Evolutionary conservation across 2,113 vertebrate genomes (phyloP).

Genomic region (Megaceryle torquata): DNA sequence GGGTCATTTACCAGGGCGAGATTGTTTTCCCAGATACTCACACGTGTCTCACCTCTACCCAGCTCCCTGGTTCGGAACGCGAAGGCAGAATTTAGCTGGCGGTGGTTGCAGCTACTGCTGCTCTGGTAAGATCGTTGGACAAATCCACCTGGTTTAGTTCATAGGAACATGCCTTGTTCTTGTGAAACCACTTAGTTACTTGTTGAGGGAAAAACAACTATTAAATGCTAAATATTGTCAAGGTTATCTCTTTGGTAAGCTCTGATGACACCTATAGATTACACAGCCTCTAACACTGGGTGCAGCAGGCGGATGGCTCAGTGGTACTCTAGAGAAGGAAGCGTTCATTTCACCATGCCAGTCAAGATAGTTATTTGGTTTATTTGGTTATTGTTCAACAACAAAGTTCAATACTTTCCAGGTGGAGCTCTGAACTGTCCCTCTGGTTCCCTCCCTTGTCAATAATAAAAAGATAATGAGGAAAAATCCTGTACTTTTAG

Average conservation of each 20-base stretch:
- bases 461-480: constrained; percentile 78
- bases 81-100: neutral
- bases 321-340: constrained; percentile 47
- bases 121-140: neutral
- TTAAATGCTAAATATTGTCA: neutral
- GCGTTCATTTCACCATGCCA: constrained; percentile 53
- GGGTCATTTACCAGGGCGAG: neutral
- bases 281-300: neutral
- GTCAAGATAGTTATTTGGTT: constrained; percentile 69
- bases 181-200: constrained; percentile 19
- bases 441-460: constrained; percentile 63
- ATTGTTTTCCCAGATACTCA: neutral
- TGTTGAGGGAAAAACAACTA: neutral
- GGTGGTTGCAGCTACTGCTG: constrained; percentile 22
- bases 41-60: neutral
- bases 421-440: constrained; percentile 59
- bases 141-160: neutral
- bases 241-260: constrained; percentile 22
- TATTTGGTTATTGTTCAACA: constrained; percentile 78
- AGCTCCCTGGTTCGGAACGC: fast-evolving
- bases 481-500: constrained; percentile 73
- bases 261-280: neutral
- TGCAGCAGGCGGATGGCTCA: neutral
- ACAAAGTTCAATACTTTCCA: constrained; percentile 70
- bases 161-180: neutral